Evolutionary conservation across 2,113 vertebrate species (phyloP).

Genomic region (Callipepla californica): DNA sequence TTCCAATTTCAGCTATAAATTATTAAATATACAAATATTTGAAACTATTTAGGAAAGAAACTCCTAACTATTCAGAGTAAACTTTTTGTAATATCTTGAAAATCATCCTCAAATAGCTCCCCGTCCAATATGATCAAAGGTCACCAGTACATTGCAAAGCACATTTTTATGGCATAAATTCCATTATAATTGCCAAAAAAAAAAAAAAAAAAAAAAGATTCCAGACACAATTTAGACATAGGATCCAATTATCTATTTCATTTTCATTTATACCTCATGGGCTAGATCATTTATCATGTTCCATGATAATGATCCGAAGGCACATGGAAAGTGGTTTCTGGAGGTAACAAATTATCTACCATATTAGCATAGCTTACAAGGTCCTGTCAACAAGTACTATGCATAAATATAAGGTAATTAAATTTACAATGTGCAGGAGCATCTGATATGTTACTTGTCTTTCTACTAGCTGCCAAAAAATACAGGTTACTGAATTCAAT

Average conservation of each 20-base stretch:
- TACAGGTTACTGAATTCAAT: conserved; percentile 67
- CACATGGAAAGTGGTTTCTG: conserved; percentile 79
- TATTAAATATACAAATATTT: conserved; percentile 55
- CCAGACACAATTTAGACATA: conserved; percentile 78
- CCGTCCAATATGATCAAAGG: conserved; percentile 68
- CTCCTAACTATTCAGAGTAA: not conserved
- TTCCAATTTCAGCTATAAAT: not conserved
- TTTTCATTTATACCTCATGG: conserved; percentile 81
- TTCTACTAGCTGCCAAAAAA: conserved; percentile 73
- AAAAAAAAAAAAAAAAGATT: conserved; percentile 56
- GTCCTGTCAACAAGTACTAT: conserved; percentile 78
- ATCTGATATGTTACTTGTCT: conserved; percentile 73
- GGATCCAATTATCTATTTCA: conserved; percentile 85
- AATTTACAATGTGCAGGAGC: conserved; percentile 77
- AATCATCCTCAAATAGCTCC: conserved; percentile 33
- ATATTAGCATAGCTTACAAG: conserved; percentile 81
- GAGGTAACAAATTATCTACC: conserved; percentile 82
- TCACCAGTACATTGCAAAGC: conserved; percentile 65
- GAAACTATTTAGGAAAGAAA: not conserved
- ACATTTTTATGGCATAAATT: conserved; percentile 73
- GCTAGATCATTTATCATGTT: conserved; percentile 83
- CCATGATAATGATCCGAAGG: conserved; percentile 82
- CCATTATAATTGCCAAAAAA: conserved; percentile 71
- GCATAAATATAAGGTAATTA: conserved; percentile 83
- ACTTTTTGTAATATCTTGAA: conserved; percentile 36